Conservation (phyloP, 2,888 invertebrate species). For the Ypsolopha sequella region DNA sequence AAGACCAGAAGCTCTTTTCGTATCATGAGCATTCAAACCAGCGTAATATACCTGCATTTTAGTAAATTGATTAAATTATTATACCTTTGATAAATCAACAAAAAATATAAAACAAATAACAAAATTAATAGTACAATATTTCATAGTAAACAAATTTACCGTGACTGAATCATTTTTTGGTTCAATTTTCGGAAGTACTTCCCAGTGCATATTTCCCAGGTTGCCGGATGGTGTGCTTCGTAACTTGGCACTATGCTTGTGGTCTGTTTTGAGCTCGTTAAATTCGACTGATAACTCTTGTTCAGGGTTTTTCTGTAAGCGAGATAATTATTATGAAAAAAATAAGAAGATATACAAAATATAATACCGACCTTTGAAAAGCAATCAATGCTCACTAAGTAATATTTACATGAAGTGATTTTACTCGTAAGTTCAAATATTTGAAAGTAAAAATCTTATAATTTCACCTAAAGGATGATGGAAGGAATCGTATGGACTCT, state of each 20-base stretch:
- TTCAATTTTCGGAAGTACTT: constrained; percentile 10
- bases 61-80: neutral
- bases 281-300: constrained; percentile 17
- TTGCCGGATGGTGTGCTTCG: constrained; percentile 17
- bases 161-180: constrained; percentile 14
- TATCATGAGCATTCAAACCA: constrained; percentile 23
- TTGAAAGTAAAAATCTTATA: too few species aligned
- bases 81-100: neutral
- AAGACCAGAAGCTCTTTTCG: constrained; percentile 23
- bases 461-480: too few species aligned
- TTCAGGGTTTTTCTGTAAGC: constrained; percentile 17
- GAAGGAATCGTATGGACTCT: too few species aligned
- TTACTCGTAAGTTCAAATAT: too few species aligned
- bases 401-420: too few species aligned
- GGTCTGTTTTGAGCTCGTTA: constrained; percentile 1
- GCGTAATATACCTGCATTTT: constrained; percentile 27
- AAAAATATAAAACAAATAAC: neutral
- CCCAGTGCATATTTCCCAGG: constrained; percentile 21
- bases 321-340: neutral
- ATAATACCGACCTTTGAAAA: too few species aligned
- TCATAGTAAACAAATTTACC: constrained; percentile 11
- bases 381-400: too few species aligned
- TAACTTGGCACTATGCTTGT: constrained; percentile 8
- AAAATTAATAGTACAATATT: neutral
- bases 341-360: neutral